These are phyloP conservation scores for Ellobium chinense DNA, from an alignment of 2,888 invertebrate genomes.

Conservation along the genomic window DNA sequence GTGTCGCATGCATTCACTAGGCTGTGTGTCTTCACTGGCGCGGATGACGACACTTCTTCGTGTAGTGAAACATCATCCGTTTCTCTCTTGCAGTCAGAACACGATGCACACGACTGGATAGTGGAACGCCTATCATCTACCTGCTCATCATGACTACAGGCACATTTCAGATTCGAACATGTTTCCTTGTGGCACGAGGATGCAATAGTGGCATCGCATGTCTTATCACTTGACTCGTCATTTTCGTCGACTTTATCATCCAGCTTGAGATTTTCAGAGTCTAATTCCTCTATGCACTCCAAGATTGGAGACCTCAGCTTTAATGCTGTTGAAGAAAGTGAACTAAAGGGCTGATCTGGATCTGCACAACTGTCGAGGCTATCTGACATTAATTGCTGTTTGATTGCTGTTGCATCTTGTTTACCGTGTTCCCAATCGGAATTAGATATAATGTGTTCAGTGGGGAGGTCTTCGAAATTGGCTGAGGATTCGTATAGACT, in stretches of 20 bases:
- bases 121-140: not conserved
- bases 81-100: not conserved
- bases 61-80: not conserved
- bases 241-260: not conserved
- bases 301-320: not conserved
- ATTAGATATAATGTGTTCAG: not conserved
- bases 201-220: too few species aligned
- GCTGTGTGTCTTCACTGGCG: conserved; percentile 20
- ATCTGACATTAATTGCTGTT: too few species aligned
- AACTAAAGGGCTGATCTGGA: not conserved
- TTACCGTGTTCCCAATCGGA: not conserved
- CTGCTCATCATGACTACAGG: too few species aligned
- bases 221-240: too few species aligned
- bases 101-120: not conserved
- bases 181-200: not conserved
- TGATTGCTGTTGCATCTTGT: not conserved
- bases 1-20: not conserved
- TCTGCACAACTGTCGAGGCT: too few species aligned
- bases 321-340: not conserved
- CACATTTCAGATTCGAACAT: too few species aligned
- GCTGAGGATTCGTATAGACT: not conserved
- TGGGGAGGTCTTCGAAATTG: not conserved
- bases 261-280: not conserved
- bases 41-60: not conserved
- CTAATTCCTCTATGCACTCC: not conserved